Evolutionary conservation across 2,113 vertebrate species (phyloP).

Genomic region (Coreoperca whiteheadi): DNA sequence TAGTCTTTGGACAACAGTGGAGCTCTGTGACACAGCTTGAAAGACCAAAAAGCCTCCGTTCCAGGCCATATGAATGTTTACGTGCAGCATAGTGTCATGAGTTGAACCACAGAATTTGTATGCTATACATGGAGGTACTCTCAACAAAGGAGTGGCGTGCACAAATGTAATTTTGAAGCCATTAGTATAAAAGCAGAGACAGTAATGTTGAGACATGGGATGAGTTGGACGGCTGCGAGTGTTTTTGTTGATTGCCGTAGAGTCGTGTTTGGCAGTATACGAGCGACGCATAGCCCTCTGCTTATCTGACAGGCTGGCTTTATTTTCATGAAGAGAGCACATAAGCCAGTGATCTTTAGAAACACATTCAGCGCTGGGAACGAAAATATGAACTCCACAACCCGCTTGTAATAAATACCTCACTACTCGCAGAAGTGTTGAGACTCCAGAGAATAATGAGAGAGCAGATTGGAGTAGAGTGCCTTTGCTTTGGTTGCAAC

Average conservation of each 20-base stretch:
- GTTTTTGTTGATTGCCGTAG: conserved; percentile 32
- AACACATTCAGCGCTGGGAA: conserved; percentile 20
- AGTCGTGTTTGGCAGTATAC: background rate
- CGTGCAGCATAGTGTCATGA: background rate
- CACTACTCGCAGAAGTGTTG: conserved; percentile 13
- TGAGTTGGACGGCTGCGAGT: conserved; percentile 21
- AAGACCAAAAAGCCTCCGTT: background rate
- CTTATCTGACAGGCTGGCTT: conserved; percentile 34
- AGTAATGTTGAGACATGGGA: conserved; percentile 19
- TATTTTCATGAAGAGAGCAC: conserved; percentile 32
- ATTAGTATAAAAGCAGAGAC: no score
- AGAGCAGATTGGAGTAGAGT: conserved; percentile 42
- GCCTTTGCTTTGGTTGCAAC: conserved; percentile 60
- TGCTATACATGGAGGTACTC: background rate
- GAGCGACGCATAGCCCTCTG: background rate
- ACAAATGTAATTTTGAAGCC: conserved; percentile 75
- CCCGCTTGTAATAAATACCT: conserved; percentile 54
- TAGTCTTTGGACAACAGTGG: background rate
- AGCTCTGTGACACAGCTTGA: background rate
- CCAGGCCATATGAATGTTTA: background rate
- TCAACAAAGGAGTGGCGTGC: conserved; percentile 83
- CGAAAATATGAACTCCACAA: conserved; percentile 36
- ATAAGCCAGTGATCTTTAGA: conserved; percentile 19
- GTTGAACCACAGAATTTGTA: background rate
- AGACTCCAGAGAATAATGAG: conserved; percentile 41